Evolutionary conservation across 2,888 invertebrate species (phyloP), one percentile per base, ranked within the genome.

Genomic region (Eremobia ochroleuca): DNA sequence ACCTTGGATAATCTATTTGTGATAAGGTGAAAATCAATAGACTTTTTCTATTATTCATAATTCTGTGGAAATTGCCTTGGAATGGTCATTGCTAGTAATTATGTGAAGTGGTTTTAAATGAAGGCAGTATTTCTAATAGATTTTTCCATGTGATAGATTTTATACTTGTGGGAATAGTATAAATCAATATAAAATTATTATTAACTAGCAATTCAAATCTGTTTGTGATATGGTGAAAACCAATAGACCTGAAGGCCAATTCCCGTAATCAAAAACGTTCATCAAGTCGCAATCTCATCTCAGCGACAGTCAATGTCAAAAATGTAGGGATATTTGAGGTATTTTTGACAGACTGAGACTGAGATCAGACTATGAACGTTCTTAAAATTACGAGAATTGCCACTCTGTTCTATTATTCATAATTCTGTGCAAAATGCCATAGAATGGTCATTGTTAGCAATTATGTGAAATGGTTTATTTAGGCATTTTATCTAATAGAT

Each of bases 391-490:
- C n/a, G n/a, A n/a, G n/a, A n/a, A n/a, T n/a, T n/a, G n/a, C n/a
- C n/a, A n/a, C n/a, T n/a, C 18, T 49, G 21, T 46, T 83, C 52
- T 80, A 81, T 81, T 84, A 83, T 83, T 84, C 73, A 82, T 83
- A 28, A 15, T 62, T 77, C 69, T 72, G 15, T 78, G 55, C 61
- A 73, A 82, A 69, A n/a, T n/a, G 65, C 59, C 68, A 73, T 64
- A 37, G 31, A 62, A 55, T 55, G 34, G 6, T 31, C 4, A 15
- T 72, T 61, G 25, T 40, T 73, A 28, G 61, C 31, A 74, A 79
- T 67, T 67, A 67, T 25, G 43, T 31, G 15, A 31, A 70, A 58
- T 62, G 59, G 74, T 49, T 67, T 55, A 49, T 79, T 37, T 55
- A 52, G 43, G 34, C 64, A 52, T 28, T 73, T 61, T 31, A 79